Conservation (phyloP, 1,140 invertebrate species). For the Achatina immaculata region DNA sequence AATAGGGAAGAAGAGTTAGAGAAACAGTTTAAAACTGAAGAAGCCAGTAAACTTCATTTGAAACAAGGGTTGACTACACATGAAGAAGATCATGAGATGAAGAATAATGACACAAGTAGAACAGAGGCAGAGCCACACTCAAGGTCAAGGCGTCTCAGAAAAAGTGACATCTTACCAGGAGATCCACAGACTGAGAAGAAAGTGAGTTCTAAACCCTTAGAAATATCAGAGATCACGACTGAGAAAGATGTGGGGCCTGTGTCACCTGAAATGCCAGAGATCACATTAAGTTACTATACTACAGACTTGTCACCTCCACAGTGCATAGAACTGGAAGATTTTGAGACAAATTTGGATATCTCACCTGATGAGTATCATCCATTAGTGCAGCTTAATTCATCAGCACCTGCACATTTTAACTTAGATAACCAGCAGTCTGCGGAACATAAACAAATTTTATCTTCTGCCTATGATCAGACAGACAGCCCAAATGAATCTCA, state of each 20-base stretch:
- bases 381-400: slow-evolving; percentile 7
- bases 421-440: background rate
- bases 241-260: background rate
- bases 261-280: background rate
- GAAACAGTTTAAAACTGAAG: background rate
- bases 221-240: background rate
- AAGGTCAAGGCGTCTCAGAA: no score
- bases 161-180: background rate
- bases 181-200: background rate
- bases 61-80: background rate
- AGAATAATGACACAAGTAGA: background rate
- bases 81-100: background rate
- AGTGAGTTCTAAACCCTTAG: background rate
- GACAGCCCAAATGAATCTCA: background rate
- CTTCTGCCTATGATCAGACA: background rate
- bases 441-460: background rate
- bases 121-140: no score
- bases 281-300: background rate
- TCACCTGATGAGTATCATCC: background rate
- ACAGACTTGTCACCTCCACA: background rate
- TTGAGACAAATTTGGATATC: background rate
- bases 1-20: background rate
- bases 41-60: background rate
- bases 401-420: slow-evolving; percentile 25
- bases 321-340: background rate